These are phyloP conservation scores for Papilio polyxenes DNA, from an alignment of 1,140 invertebrate species.

Conservation along the genomic window DNA sequence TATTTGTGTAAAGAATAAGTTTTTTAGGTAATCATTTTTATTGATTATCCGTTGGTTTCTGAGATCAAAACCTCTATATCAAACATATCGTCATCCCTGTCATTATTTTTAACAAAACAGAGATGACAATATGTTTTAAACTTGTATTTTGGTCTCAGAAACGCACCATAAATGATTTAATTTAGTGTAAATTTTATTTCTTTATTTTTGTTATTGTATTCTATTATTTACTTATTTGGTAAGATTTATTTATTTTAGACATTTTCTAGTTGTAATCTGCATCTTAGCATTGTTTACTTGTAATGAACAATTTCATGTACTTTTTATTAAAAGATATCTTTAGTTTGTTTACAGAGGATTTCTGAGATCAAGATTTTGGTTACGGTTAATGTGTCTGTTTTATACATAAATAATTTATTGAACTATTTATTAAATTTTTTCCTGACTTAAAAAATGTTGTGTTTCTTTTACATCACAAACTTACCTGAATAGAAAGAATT, in stretches of 20 bases:
- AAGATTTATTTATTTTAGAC: not conserved
- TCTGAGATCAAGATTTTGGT: too few relatives aligned
- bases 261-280: not conserved
- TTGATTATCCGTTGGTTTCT: too few relatives aligned
- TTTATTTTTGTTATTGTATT: slow-evolving; percentile 12
- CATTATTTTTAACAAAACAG: too few relatives aligned
- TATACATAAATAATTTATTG: slow-evolving; percentile 19
- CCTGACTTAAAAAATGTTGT: not conserved
- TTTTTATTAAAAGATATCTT: slow-evolving; percentile 55
- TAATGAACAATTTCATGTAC: slow-evolving; percentile 44
- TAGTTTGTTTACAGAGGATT: slow-evolving; percentile 33
- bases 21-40: too few relatives aligned
- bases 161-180: too few relatives aligned
- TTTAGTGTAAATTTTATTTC: too few relatives aligned
- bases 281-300: not conserved
- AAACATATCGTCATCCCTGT: too few relatives aligned
- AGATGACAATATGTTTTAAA: too few relatives aligned
- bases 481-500: too few relatives aligned
- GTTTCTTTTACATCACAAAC: not conserved
- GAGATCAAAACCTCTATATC: too few relatives aligned
- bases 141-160: too few relatives aligned
- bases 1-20: too few relatives aligned
- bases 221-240: not conserved
- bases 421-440: not conserved
- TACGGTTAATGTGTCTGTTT: slow-evolving; percentile 4